phyloP scores from a whole-genome alignment of 2,888 invertebrate species.

The Lithosia quadra region DNA sequence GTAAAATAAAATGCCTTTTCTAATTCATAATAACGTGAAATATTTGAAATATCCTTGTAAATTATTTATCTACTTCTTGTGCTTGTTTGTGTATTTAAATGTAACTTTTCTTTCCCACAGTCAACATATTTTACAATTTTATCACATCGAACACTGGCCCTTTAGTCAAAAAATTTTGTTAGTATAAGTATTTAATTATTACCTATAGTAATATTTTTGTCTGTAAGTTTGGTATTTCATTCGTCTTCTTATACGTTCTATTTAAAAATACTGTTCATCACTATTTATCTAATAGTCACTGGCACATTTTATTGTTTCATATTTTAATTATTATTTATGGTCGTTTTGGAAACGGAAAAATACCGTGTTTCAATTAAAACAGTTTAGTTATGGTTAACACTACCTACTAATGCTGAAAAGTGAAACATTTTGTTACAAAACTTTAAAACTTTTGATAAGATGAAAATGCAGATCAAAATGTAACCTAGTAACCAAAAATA shows the following conservation, averaged over 20 bases:
- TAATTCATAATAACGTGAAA: conserved; percentile 12
- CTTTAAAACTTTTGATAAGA: not conserved
- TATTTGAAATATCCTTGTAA: conserved; percentile 49
- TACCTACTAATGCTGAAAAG: not conserved
- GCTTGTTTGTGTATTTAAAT: conserved; percentile 65
- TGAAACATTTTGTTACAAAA: conserved; percentile 4
- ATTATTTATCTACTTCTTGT: conserved; percentile 58
- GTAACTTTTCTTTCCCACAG: conserved; percentile 47
- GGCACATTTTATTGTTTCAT: conserved; percentile 62
- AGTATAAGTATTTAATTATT: conserved; percentile 80
- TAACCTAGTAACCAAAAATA: not conserved
- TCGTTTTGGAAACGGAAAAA: conserved; percentile 47
- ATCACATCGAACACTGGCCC: conserved; percentile 82
- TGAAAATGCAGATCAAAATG: conserved; percentile 3
- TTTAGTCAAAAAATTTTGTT: conserved; percentile 82
- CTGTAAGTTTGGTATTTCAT: conserved; percentile 67
- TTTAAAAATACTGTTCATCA: conserved; percentile 54
- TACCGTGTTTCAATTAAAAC: conserved; percentile 16
- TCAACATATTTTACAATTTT: conserved; percentile 54
- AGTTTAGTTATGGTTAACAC: conserved; percentile 2
- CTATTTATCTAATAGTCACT: conserved; percentile 62
- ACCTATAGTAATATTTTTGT: conserved; percentile 55
- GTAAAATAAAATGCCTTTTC: not conserved
- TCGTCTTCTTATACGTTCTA: conserved; percentile 53
- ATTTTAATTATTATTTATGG: conserved; percentile 48